Percentiles rank a stretch among this genome's conserved stretches.
phyloP scores from a whole-genome alignment of 2,113 vertebrate genomes.

The Struthio camelus region DNA sequence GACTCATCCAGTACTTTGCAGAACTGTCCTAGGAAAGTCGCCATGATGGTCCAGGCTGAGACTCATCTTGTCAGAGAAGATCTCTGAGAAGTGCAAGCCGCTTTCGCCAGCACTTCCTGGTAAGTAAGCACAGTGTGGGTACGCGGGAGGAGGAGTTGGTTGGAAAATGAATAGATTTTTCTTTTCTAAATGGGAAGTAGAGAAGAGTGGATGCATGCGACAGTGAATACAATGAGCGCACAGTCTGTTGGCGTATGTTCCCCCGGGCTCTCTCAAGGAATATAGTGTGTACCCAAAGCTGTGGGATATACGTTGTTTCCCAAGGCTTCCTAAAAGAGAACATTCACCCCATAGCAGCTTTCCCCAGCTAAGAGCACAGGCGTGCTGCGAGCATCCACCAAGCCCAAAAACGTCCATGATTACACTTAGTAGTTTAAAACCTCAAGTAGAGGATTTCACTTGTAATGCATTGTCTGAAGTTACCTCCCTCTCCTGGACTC shows the following conservation, averaged over 20 bases:
- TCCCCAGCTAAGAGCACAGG: background rate
- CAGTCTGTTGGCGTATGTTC: background rate
- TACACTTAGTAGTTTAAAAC: background rate
- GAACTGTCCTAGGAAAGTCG: background rate
- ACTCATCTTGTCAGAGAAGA: background rate
- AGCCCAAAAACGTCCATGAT: background rate
- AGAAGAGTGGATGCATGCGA: background rate
- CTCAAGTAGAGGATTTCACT: background rate
- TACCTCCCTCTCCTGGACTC: background rate
- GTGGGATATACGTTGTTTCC: slow-evolving; percentile 22
- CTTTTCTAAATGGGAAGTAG: slow-evolving; percentile 17
- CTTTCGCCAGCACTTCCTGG: background rate
- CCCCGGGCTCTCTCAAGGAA: background rate
- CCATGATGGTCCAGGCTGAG: background rate
- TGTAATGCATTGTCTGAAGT: background rate
- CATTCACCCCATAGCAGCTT: slow-evolving; percentile 39
- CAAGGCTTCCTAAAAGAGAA: slow-evolving; percentile 24
- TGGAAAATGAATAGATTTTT: slow-evolving; percentile 39
- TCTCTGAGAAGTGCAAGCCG: background rate
- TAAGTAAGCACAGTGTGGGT: background rate
- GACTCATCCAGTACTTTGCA: background rate
- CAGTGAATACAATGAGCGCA: slow-evolving; percentile 32
- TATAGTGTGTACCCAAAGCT: background rate
- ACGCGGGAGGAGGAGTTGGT: background rate
- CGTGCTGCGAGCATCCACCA: background rate